These are phyloP conservation scores for Spea bombifrons DNA, from an alignment of 2,113 vertebrate species.

Conservation along the genomic window DNA sequence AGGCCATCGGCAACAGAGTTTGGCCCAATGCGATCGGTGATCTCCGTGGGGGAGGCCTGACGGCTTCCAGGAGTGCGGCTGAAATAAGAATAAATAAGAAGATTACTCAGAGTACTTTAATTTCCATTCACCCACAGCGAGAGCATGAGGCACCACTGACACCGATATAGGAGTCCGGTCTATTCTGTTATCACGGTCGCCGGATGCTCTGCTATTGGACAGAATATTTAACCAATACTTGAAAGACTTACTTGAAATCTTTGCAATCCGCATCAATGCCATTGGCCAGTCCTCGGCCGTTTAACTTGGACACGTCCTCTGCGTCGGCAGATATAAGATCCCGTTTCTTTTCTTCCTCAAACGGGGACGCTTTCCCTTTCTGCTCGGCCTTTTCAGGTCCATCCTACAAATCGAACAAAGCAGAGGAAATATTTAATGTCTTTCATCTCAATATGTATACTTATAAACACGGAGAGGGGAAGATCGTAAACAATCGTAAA, in stretches of 20 bases:
- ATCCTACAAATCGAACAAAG: slow-evolving; percentile 55
- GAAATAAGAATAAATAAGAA: not conserved
- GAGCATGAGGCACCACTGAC: no score
- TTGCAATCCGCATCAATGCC: slow-evolving; percentile 98
- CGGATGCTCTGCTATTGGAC: no score
- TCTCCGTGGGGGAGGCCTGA: slow-evolving; percentile 93
- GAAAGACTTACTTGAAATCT: slow-evolving; percentile 90
- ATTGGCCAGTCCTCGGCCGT: slow-evolving; percentile 90
- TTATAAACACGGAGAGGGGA: slow-evolving; percentile 40
- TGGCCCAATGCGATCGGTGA: slow-evolving; percentile 87
- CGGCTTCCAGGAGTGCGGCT: slow-evolving; percentile 94
- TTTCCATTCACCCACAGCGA: no score
- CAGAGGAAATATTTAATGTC: slow-evolving; percentile 20
- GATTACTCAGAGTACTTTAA: not conserved
- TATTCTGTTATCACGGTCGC: no score
- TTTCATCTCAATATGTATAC: slow-evolving; percentile 62
- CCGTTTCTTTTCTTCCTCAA: slow-evolving; percentile 92
- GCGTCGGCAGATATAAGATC: slow-evolving; percentile 91
- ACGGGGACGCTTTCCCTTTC: slow-evolving; percentile 89
- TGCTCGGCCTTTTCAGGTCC: slow-evolving; percentile 86
- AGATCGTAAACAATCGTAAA: no score
- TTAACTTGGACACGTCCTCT: slow-evolving; percentile 84
- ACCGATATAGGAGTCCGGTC: no score
- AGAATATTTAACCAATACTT: no score
- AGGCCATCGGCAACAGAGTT: slow-evolving; percentile 81